Percentiles rank a stretch among this genome's conserved stretches.
phyloP scores from a whole-genome alignment of 2,888 invertebrate species.

The Steinernema carpocapsae region DNA sequence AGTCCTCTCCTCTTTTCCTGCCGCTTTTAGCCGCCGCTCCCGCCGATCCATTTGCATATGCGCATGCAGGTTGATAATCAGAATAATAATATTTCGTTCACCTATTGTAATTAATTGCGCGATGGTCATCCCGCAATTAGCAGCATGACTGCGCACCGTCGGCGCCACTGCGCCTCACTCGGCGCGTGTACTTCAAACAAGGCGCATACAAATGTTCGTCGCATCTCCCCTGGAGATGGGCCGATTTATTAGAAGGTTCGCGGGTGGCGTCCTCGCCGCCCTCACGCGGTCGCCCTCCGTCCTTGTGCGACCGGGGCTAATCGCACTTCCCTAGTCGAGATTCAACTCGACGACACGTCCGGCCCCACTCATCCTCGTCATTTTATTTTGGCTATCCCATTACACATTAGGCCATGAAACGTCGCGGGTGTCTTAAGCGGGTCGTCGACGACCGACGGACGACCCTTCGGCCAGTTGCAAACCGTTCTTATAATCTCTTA shows the following conservation, averaged over 20 bases:
- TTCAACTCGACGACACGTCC: constrained; percentile 24
- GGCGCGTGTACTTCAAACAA: neutral
- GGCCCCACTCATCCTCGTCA: constrained; percentile 22
- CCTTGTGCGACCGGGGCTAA: constrained; percentile 24
- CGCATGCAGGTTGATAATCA: constrained; percentile 18
- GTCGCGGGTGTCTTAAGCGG: neutral
- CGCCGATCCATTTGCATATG: constrained; percentile 17
- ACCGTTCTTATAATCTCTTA: neutral
- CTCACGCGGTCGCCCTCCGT: constrained; percentile 1
- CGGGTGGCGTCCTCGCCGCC: neutral
- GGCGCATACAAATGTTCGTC: constrained; percentile 12
- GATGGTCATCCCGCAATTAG: constrained; percentile 33
- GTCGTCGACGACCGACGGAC: neutral
- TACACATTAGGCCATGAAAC: constrained; percentile 32
- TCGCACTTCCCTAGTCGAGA: constrained; percentile 26
- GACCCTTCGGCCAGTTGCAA: neutral
- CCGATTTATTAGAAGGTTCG: constrained; percentile 22
- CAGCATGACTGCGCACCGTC: constrained; percentile 32
- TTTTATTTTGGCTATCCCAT: constrained; percentile 32
- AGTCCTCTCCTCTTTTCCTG: too few species aligned
- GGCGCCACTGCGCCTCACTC: neutral
- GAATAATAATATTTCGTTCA: constrained; percentile 20
- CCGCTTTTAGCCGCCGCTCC: too few species aligned
- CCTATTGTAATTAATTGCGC: constrained; percentile 35
- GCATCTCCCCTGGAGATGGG: constrained; percentile 33